Base-by-base conservation (phyloP, 2,888 invertebrate genomes). In the Drosophila fulvimacula region DNA sequence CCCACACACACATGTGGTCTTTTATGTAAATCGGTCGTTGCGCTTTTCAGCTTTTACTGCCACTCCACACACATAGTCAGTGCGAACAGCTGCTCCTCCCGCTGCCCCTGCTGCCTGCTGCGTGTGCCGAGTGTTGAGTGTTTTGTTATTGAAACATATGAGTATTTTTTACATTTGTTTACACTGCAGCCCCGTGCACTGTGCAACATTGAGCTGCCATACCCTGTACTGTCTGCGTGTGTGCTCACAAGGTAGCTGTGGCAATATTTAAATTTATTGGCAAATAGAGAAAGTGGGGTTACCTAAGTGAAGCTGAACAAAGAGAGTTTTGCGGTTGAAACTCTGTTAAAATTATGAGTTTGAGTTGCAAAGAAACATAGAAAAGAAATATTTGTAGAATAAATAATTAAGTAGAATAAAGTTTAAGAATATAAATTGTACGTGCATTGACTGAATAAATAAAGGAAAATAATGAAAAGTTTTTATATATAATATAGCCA, bases 111-210 rank as follows among this genome's bases (percentile, higher is more conserved):
- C n/a, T 15, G 21, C 34, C 49, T 59, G 34, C 21, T 55, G 24
- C 58, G 44, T 32, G 61, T 41, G 41, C n/a, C 76, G 66, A 70
- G 79, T 87, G 89, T 79, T 84, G 85, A 87, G 88, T 87, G 89
- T 87, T 85, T 87, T 89, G 85, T 89, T 85, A 85, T 85, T 85
- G 87, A 85, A 85, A 87, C 88, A 87, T 87, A 83, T 88, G 79
- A 76, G 76, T 52, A 70, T 70, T 69, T 75, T 79, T 70, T 58
- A 74, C 79, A 71, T 52, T 74, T 79, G 71, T 74, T 70, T 70
- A 70, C 76, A 62, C 70, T 58, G 46, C 61, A 15, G 21, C 52
- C 46, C 55, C 19, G n/a, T 55, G 38, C 64, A 34, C 62, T 51
- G 9, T 46, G 44, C 44, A 49, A 52, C 65, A 65, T 51, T 69